Evolutionary conservation across 1,140 invertebrate species (phyloP).

Genomic region (Drosophila jambulina): DNA sequence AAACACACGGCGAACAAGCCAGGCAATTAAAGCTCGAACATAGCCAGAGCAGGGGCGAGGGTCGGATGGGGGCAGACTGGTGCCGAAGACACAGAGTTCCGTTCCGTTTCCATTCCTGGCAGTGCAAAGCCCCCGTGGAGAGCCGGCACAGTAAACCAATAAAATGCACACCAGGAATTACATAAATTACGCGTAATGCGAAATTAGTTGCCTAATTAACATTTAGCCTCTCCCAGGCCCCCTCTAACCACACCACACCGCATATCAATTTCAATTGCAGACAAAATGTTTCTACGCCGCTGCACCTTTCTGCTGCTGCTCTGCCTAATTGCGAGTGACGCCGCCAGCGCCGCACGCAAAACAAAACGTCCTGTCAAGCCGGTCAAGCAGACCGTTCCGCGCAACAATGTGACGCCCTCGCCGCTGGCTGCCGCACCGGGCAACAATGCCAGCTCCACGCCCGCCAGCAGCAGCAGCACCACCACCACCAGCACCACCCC

Average conservation of each 20-base stretch:
- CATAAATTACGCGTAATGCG: conserved; percentile 78
- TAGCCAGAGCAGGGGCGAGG: conserved; percentile 22
- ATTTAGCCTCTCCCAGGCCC: conserved; percentile 47
- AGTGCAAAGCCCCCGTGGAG: conserved; percentile 54
- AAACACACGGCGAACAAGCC: conserved; percentile 67
- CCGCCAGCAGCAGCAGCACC: conserved; percentile 37
- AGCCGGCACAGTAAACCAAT: conserved; percentile 59
- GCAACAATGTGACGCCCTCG: conserved; percentile 79
- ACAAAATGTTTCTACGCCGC: conserved; percentile 82
- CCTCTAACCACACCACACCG: conserved; percentile 12
- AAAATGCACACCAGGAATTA: conserved; percentile 76
- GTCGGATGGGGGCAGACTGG: not conserved
- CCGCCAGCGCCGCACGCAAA: conserved; percentile 79
- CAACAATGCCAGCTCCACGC: conserved; percentile 35
- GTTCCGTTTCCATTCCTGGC: conserved; percentile 56
- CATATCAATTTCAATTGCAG: conserved; percentile 40
- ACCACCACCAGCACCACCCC: conserved; percentile 40
- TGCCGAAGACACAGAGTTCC: conserved; percentile 58
- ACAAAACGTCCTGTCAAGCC: conserved; percentile 84
- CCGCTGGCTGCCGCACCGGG: conserved; percentile 46
- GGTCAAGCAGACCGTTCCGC: conserved; percentile 81
- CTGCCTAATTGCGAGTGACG: conserved; percentile 80
- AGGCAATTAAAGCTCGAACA: conserved; percentile 74
- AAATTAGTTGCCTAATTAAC: conserved; percentile 78
- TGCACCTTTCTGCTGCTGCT: conserved; percentile 78